A percentile compares a stretch with the other conserved stretches of the same genome.
Evolutionary conservation across 2,113 vertebrate species (phyloP).

Genomic region (Tylochromis polylepis): DNA sequence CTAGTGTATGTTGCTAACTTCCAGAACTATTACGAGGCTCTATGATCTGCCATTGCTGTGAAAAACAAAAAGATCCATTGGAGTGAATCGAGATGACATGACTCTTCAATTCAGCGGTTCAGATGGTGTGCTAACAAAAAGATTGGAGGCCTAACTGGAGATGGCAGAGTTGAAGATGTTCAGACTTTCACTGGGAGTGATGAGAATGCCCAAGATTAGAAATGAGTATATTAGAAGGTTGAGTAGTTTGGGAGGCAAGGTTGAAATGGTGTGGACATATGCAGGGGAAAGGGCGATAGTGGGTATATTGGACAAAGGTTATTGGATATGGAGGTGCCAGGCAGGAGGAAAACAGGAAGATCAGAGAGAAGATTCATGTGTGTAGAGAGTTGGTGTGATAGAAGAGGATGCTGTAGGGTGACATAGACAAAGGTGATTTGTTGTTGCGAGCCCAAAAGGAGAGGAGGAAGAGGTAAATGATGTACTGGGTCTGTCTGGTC

Average conservation of each 20-base stretch:
- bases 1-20: background rate
- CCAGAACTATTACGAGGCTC: background rate
- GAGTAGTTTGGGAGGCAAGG: background rate
- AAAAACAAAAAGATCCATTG: background rate
- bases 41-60: background rate
- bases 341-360: background rate
- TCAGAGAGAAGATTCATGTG: background rate
- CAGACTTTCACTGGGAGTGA: background rate
- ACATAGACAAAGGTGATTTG: background rate
- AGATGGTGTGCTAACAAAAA: background rate
- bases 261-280: background rate
- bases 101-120: background rate
- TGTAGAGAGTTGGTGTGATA: background rate
- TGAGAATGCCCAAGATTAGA: background rate
- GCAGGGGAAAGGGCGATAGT: background rate
- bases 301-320: background rate
- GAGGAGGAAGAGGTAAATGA: background rate
- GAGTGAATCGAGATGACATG: background rate
- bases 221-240: background rate
- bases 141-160: background rate
- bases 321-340: background rate
- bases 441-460: background rate
- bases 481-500: background rate
- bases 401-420: background rate
- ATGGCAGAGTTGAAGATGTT: background rate